phyloP scores from a whole-genome alignment of 2,888 invertebrate species.

The Rhamnusium bicolor region DNA sequence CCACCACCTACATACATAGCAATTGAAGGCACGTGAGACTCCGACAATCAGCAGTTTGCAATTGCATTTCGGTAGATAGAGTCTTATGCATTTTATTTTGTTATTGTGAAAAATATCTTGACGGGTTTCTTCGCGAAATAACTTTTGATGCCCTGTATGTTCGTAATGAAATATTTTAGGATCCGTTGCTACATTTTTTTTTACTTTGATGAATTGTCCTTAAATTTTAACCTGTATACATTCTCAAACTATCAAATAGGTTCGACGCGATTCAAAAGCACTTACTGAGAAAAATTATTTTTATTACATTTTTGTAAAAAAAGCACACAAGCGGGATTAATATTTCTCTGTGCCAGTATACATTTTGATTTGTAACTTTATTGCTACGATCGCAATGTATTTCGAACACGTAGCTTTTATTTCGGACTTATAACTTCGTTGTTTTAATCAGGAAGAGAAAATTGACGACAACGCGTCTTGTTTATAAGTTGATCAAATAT shows the following conservation, averaged over 20 bases:
- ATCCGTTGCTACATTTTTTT: too few species aligned
- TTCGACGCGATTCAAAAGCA: neutral
- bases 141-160: too few species aligned
- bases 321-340: neutral
- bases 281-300: neutral
- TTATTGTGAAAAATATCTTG: too few species aligned
- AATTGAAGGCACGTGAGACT: too few species aligned
- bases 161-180: too few species aligned
- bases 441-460: conserved; percentile 22
- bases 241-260: too few species aligned
- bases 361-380: conserved; percentile 20
- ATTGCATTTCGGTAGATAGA: too few species aligned
- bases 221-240: neutral
- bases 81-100: too few species aligned
- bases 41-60: too few species aligned
- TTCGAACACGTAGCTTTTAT: conserved; percentile 28
- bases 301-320: conserved; percentile 9
- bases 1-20: too few species aligned
- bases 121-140: too few species aligned
- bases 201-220: too few species aligned
- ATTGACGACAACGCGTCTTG: conserved; percentile 20
- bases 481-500: neutral
- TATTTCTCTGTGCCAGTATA: neutral
- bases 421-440: conserved; percentile 28
- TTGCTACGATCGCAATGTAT: conserved; percentile 19